Evolutionary conservation across 2,113 vertebrate genomes (phyloP).

Genomic region (Myotis davidii): DNA sequence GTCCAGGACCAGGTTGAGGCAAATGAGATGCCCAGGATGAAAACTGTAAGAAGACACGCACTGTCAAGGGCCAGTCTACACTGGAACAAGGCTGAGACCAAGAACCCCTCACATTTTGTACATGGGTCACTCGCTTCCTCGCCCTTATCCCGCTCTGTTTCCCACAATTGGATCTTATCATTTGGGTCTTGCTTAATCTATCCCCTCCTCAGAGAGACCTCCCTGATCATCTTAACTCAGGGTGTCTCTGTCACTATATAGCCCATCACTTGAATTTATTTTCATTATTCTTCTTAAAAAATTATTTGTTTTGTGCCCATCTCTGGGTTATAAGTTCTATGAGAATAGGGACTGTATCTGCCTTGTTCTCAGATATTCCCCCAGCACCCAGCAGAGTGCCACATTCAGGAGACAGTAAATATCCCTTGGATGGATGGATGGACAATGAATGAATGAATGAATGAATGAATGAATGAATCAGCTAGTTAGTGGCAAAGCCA

Average conservation of each 20-base stretch:
- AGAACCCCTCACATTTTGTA: fast-evolving
- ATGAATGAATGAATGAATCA: not conserved
- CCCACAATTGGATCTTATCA: not conserved
- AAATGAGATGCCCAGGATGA: fast-evolving
- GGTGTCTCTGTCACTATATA: fast-evolving
- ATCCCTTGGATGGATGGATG: not conserved
- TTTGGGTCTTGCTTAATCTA: no score
- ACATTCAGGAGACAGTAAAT: not conserved
- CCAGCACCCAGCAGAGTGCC: not conserved
- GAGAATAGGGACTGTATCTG: not conserved
- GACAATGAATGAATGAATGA: not conserved
- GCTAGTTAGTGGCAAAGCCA: not conserved
- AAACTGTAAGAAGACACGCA: fast-evolving
- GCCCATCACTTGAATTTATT: not conserved
- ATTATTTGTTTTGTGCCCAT: not conserved
- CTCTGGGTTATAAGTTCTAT: not conserved
- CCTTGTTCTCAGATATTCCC: not conserved
- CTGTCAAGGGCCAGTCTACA: not conserved
- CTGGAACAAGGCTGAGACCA: not conserved
- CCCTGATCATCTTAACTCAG: fast-evolving
- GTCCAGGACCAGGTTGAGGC: not conserved
- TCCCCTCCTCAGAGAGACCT: not conserved
- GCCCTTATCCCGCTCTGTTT: fast-evolving
- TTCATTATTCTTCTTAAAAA: not conserved
- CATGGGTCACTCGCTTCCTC: fast-evolving